phyloP scores from a whole-genome alignment of 2,797 vertebrate species.

The Heterohyrax brucei region DNA sequence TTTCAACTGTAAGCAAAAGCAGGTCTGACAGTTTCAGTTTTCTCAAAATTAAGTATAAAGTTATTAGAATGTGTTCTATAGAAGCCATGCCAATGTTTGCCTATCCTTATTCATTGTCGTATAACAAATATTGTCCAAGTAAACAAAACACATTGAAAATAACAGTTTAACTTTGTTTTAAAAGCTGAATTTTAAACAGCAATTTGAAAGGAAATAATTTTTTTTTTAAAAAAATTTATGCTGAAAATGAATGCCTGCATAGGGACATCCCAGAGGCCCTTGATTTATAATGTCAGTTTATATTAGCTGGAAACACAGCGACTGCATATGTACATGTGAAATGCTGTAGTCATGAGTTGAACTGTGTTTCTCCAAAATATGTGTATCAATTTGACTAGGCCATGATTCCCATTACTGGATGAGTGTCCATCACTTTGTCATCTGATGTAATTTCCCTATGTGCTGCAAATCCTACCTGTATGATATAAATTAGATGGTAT shows the following conservation, averaged over 20 bases:
- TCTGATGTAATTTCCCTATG: too few relatives aligned
- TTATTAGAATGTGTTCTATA: not conserved
- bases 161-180: not conserved
- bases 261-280: not conserved
- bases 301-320: not conserved
- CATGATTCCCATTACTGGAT: too few relatives aligned
- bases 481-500: too few relatives aligned
- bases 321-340: not conserved
- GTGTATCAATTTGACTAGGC: too few relatives aligned
- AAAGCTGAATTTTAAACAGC: slow-evolving; percentile 1
- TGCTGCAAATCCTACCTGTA: too few relatives aligned
- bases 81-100: not conserved
- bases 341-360: not conserved
- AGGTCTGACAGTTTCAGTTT: slow-evolving; percentile 53
- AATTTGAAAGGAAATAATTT: not conserved
- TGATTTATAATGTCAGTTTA: not conserved
- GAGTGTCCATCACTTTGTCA: too few relatives aligned
- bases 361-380: too few relatives aligned
- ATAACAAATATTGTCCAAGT: slow-evolving; percentile 9
- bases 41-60: slow-evolving; percentile 35
- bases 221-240: not conserved
- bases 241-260: not conserved
- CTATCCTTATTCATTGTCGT: not conserved
- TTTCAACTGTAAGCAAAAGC: slow-evolving; percentile 23
- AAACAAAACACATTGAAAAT: slow-evolving; percentile 9